These are phyloP conservation scores for Garra rufa DNA, from an alignment of 2,113 vertebrate genomes.

Conservation along the genomic window DNA sequence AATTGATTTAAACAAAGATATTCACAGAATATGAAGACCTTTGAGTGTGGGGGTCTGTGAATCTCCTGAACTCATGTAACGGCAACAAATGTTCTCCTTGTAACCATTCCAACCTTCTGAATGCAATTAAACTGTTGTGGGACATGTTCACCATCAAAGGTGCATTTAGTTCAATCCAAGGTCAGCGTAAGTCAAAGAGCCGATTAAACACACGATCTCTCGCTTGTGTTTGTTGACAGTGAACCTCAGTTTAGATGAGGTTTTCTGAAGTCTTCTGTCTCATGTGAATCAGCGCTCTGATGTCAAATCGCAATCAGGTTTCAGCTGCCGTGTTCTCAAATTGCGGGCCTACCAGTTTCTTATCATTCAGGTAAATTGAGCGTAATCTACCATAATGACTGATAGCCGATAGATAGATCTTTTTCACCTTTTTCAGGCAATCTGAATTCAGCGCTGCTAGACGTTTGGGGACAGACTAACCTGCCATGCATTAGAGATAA, in stretches of 20 bases:
- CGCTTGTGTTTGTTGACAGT: neutral
- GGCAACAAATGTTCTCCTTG: neutral
- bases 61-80: too few relatives aligned
- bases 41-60: neutral
- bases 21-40: neutral
- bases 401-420: neutral
- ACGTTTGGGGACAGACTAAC: conserved; percentile 8
- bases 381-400: neutral
- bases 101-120: conserved; percentile 14
- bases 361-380: neutral
- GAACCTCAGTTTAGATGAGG: conserved; percentile 2
- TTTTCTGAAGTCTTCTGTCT: conserved; percentile 9
- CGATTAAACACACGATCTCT: neutral
- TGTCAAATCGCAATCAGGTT: conserved; percentile 18
- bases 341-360: neutral
- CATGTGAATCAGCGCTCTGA: conserved; percentile 4
- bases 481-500: conserved; percentile 54
- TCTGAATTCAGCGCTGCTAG: conserved; percentile 22
- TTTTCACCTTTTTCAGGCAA: neutral
- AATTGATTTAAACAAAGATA: neutral
- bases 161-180: neutral
- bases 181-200: neutral
- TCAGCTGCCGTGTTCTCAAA: neutral
- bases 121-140: neutral
- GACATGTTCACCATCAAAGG: conserved; percentile 4